Evolutionary conservation across 2,113 vertebrate genomes (phyloP), one percentile per base, ranked within the genome.

Genomic region (Ammospiza nelsoni): DNA sequence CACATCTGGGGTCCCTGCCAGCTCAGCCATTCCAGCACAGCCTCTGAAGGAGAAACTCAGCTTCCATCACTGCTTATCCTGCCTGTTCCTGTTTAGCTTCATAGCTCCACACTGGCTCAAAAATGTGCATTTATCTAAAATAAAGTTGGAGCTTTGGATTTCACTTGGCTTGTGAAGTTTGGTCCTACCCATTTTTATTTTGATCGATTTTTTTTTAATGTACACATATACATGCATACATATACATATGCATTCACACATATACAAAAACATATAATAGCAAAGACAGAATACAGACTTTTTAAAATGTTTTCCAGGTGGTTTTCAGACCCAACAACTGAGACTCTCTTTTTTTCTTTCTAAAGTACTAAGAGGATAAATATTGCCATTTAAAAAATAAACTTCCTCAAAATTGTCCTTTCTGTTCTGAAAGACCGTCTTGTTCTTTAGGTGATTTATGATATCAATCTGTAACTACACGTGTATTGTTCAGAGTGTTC

Each of bases 401-500:
- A 96, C 95, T 95, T 95, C 95, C 94, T 97, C 67, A 83, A 93
- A 97, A 96, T 94, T 93, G 86, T 95, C 72, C 80, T 91, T 65
- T 96, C 87, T 90, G 72, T 79, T 96, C 89, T 94, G 82, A 97
- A 97, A 92, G 96, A 92, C 77, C 86, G 0, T 89, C 91, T 94
- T 97, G 95, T 96, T 95, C 96, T 92, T 88, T 48, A 52, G 76
- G 74, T 89, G 86, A 95, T 97, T 96, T 91, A 96, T 95, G 90
- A 37, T 69, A 95, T 48, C 93, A 84, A 8, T 81, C 89, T 88
- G 95, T 95, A 94, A 92, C 81, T 91, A 69, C 88, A 82, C 0
- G 5, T 54, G 52, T 71, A 92, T 90, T 94, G 91, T 94, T 94
- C 75, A 94, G 88, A 94, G 92, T 84, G 95, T 96, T 97, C 96